Percentiles rank a stretch among this genome's conserved stretches.
Evolutionary conservation across 2,888 invertebrate species (phyloP).

Genomic region (Polymixis lichenea): DNA sequence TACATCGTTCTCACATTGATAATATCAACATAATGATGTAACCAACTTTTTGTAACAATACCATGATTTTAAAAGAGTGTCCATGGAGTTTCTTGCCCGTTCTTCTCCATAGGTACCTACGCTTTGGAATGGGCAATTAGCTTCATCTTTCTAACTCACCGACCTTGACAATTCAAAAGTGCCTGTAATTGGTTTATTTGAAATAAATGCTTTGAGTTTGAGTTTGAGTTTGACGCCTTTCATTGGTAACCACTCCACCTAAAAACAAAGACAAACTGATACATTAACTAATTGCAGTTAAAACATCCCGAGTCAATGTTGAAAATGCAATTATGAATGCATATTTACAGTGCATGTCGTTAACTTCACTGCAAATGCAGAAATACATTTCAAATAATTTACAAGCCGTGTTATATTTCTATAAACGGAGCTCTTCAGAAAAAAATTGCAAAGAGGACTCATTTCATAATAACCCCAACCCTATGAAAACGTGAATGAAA

Average conservation of each 20-base stretch:
- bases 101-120: too few species aligned
- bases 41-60: too few species aligned
- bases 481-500: background rate
- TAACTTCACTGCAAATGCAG: slow-evolving; percentile 15
- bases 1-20: too few species aligned
- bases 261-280: background rate
- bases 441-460: slow-evolving; percentile 27
- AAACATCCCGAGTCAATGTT: background rate
- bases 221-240: too few species aligned
- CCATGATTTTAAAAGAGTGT: too few species aligned
- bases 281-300: background rate
- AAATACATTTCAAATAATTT: slow-evolving; percentile 34
- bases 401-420: slow-evolving; percentile 4
- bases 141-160: too few species aligned
- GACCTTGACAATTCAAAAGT: too few species aligned
- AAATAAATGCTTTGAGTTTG: too few species aligned
- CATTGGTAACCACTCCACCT: background rate
- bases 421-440: slow-evolving; percentile 13
- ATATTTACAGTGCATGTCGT: slow-evolving; percentile 1
- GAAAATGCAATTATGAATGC: slow-evolving; percentile 11
- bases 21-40: too few species aligned
- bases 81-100: too few species aligned
- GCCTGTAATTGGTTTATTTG: too few species aligned
- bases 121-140: too few species aligned
- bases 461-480: slow-evolving; percentile 37